Evolutionary conservation across 2,888 invertebrate genomes (phyloP).

Genomic region (Hemaris fuciformis): DNA sequence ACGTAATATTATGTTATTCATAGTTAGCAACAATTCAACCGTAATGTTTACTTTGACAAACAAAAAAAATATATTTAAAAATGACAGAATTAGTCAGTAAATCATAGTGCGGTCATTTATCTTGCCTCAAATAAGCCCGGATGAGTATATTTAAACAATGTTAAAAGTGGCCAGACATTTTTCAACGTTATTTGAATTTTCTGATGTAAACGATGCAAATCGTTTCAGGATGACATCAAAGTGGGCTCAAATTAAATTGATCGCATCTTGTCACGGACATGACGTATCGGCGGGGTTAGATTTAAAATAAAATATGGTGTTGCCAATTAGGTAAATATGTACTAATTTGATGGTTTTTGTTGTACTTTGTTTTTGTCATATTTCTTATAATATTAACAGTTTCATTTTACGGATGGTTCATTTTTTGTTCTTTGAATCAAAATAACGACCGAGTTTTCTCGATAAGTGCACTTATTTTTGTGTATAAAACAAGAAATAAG

Average conservation of each 20-base stretch:
- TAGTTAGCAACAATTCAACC: not conserved
- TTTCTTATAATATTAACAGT: too few species aligned
- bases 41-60: not conserved
- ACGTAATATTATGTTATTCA: too few species aligned
- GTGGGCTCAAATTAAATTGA: slow-evolving; percentile 3
- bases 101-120: slow-evolving; percentile 7
- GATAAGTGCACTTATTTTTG: not conserved
- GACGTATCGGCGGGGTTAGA: not conserved
- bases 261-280: slow-evolving; percentile 4
- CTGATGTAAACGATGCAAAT: slow-evolving; percentile 8
- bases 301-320: not conserved
- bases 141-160: slow-evolving; percentile 6
- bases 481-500: too few species aligned
- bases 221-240: slow-evolving; percentile 2
- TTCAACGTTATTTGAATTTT: slow-evolving; percentile 9
- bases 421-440: too few species aligned
- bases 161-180: slow-evolving; percentile 6
- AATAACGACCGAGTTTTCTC: not conserved
- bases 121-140: slow-evolving; percentile 3
- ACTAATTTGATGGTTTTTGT: not conserved
- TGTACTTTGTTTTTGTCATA: not conserved
- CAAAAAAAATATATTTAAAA: not conserved
- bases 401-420: too few species aligned
- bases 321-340: not conserved
- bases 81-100: not conserved